Base-by-base conservation (phyloP, 2,113 vertebrate genomes). In the Gobiocypris rarus region DNA sequence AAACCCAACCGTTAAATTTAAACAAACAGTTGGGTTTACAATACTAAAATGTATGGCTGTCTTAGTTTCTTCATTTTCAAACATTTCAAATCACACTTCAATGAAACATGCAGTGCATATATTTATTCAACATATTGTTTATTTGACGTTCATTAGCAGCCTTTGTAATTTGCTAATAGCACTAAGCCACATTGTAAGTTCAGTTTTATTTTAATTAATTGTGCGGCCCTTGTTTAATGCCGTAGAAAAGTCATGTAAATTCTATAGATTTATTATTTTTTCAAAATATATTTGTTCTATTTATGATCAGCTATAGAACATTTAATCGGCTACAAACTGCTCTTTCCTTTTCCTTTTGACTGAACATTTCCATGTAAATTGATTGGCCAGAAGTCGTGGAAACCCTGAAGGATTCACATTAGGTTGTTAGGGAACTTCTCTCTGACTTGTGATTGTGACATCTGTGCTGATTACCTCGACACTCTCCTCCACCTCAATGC, bases 401-500 rank as follows among this genome's bases (percentile, higher is more conserved):
- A 73, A 48, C 70, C 41, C 70, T 15, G 70, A 11, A 24, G 70
- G 22, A 48, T 73, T 73, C 13, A 73, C 70, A 48, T 45, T 73
- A 24, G 41, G 38, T n/a, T 15, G 70, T 15, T 11, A 48, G 41
- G 41, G 52, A 75, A 75, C 73, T 28, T 15, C 7, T 28, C 5
- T 26, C 59, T 2, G 19, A 41, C n/a, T 24, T 10, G 43, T 31
- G 5, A 10, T 52, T 19, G 24, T 50, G n/a, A n/a, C 45, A 52
- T 31, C 26, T 48, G 14, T 6, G 11, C 61, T 91, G 90, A 15
- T 86, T 95, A 99, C 98, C 96, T 99, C 98, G 89, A 97, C 94
- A 69, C 98, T 99, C 93, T 99, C 97, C 88, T 99, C 96, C 89
- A 98, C 97, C 92, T 99, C 97, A 9, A 99, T 98, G 14, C 97